Percentiles rank a stretch among this genome's conserved stretches.
These are phyloP conservation scores for Patella ulyssiponensis DNA, from an alignment of 2,888 invertebrate genomes.

Conservation along the genomic window DNA sequence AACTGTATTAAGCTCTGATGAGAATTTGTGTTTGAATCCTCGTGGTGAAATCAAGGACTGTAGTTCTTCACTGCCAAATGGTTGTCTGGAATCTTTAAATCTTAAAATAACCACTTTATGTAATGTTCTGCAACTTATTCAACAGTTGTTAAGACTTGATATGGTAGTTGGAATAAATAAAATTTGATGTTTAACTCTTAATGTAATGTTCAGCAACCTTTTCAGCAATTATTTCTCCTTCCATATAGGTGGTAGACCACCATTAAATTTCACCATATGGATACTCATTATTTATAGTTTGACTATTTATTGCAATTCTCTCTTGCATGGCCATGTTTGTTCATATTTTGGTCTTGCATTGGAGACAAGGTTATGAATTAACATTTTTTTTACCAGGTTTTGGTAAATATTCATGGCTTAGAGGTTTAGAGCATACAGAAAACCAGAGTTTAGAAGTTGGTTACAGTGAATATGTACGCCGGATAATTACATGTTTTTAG, in stretches of 20 bases:
- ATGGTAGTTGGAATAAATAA: conserved; percentile 46
- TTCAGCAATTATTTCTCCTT: conserved; percentile 21
- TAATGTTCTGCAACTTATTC: conserved; percentile 43
- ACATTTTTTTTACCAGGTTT: too few species aligned
- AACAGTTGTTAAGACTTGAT: conserved; percentile 50
- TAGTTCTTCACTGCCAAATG: conserved; percentile 14
- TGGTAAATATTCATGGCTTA: too few species aligned
- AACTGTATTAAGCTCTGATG: conserved; percentile 2
- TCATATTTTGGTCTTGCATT: too few species aligned
- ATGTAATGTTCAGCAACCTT: conserved; percentile 40
- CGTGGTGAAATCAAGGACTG: conserved; percentile 14
- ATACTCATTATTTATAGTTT: neutral
- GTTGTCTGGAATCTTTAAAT: conserved; percentile 43
- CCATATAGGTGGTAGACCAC: neutral
- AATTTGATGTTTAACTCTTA: conserved; percentile 35
- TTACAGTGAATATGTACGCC: too few species aligned
- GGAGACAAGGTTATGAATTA: too few species aligned
- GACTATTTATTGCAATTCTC: neutral
- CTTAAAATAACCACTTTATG: conserved; percentile 46
- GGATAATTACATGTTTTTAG: too few species aligned
- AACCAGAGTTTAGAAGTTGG: too few species aligned
- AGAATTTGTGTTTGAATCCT: conserved; percentile 20
- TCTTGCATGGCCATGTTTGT: too few species aligned
- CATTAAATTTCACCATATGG: neutral
- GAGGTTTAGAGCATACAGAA: too few species aligned